phyloP scores from a whole-genome alignment of 2,797 vertebrate species.

The Momotus momota region DNA sequence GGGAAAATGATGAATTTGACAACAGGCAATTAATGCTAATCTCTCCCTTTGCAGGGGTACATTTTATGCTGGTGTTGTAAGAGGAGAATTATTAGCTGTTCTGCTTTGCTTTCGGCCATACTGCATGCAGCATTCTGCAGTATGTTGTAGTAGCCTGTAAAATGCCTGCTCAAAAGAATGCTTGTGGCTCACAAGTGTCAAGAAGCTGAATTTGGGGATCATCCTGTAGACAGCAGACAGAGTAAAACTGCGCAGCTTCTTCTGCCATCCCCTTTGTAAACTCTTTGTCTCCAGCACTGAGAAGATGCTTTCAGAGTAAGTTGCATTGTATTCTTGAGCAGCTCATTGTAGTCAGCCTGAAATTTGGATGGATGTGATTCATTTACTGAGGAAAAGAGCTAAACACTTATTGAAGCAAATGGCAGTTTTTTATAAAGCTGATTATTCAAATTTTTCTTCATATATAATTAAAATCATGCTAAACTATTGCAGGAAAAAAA shows the following conservation, averaged over 20 bases:
- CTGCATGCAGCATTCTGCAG: not conserved
- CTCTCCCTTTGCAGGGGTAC: constrained; percentile 46
- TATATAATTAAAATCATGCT: constrained; percentile 69
- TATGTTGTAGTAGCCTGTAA: not conserved
- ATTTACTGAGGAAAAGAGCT: constrained; percentile 52
- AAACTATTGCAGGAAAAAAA: constrained; percentile 3
- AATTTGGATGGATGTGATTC: constrained; percentile 52
- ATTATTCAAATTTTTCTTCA: constrained; percentile 57
- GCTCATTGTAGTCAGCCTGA: constrained; percentile 46
- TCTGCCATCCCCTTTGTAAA: not conserved
- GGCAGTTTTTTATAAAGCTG: constrained; percentile 26
- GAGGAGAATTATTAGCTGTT: constrained; percentile 40
- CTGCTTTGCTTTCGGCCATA: not conserved
- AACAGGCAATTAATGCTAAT: constrained; percentile 66
- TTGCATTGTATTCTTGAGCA: constrained; percentile 32
- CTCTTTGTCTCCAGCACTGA: not conserved
- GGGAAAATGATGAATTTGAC: constrained; percentile 63
- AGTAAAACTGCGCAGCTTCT: not conserved
- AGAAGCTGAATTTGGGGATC: not conserved
- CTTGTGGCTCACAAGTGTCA: not conserved
- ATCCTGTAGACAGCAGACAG: not conserved
- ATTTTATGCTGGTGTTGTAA: constrained; percentile 55
- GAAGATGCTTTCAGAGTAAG: not conserved
- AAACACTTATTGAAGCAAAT: constrained; percentile 48
- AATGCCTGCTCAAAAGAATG: not conserved